A percentile compares a stretch with the other conserved stretches of the same genome.
Evolutionary conservation across 1,140 invertebrate species (phyloP).

Genomic region (Mycetomoellerius zeteki): DNA sequence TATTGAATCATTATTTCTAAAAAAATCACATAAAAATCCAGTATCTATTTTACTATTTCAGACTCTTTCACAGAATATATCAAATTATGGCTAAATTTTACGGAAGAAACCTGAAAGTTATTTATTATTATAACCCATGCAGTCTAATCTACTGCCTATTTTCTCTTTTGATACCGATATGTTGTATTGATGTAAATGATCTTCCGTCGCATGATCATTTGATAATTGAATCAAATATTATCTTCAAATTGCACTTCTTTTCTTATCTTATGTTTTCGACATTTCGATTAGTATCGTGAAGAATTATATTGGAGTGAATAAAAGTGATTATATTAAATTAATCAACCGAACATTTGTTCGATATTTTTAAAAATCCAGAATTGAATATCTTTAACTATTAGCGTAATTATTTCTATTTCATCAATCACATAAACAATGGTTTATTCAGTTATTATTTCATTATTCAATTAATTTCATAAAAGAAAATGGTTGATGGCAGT

Average conservation of each 20-base stretch:
- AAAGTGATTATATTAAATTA: constrained; percentile 23
- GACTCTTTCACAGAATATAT: neutral
- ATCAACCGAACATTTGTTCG: neutral
- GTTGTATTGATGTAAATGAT: constrained; percentile 58
- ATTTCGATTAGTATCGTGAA: constrained; percentile 24
- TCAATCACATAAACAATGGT: neutral
- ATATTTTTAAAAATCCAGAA: neutral
- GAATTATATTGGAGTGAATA: neutral
- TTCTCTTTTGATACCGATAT: constrained; percentile 65
- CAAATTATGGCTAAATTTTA: neutral
- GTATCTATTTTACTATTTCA: constrained; percentile 9
- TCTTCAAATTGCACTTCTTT: constrained; percentile 18
- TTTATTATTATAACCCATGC: constrained; percentile 14
- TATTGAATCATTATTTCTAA: neutral
- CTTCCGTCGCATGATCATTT: constrained; percentile 4
- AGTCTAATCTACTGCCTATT: constrained; percentile 32
- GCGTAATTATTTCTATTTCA: neutral
- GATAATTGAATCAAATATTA: constrained; percentile 9
- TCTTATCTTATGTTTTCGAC: neutral
- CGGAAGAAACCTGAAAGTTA: constrained; percentile 14
- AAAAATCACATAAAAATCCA: constrained; percentile 6
- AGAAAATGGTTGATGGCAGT: constrained; percentile 13
- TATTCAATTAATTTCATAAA: neutral
- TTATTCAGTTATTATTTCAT: neutral
- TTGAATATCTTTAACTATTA: neutral